These are phyloP conservation scores for Pangasius larnaudii DNA, from an alignment of 2,797 vertebrate species.

Conservation along the genomic window DNA sequence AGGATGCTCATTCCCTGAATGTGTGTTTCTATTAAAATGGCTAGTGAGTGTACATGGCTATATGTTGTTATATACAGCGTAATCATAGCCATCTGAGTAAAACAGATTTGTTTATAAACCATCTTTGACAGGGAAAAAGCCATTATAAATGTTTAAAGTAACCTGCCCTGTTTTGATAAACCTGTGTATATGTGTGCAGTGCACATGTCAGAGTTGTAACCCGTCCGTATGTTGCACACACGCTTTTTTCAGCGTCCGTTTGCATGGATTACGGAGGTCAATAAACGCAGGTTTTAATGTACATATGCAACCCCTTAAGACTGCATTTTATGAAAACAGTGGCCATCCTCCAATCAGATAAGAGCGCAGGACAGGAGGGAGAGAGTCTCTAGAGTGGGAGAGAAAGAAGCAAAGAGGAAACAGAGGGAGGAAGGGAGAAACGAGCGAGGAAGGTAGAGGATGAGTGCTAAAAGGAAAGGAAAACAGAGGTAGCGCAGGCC, in stretches of 20 bases:
- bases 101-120: constrained; percentile 56
- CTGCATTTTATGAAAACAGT: constrained; percentile 81
- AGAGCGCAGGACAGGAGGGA: constrained; percentile 70
- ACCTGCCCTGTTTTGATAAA: constrained; percentile 56
- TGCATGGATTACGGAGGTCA: constrained; percentile 52
- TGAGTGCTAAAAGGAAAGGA: constrained; percentile 48
- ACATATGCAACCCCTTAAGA: constrained; percentile 83
- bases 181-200: constrained; percentile 39
- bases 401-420: constrained; percentile 51
- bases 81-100: neutral
- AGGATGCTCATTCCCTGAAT: neutral
- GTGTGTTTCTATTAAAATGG: neutral
- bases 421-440: constrained; percentile 58
- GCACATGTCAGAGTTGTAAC: constrained; percentile 23
- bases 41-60: neutral
- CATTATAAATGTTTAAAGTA: constrained; percentile 68
- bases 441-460: constrained; percentile 50
- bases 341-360: constrained; percentile 81
- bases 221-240: too few relatives aligned
- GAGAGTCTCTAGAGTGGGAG: constrained; percentile 61
- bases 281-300: constrained; percentile 70
- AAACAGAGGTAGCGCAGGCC: constrained; percentile 23
- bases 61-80: neutral
- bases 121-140: constrained; percentile 59
- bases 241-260: constrained; percentile 10